Evolutionary conservation across 2,888 invertebrate species (phyloP).

Genomic region (Spisula solida): DNA sequence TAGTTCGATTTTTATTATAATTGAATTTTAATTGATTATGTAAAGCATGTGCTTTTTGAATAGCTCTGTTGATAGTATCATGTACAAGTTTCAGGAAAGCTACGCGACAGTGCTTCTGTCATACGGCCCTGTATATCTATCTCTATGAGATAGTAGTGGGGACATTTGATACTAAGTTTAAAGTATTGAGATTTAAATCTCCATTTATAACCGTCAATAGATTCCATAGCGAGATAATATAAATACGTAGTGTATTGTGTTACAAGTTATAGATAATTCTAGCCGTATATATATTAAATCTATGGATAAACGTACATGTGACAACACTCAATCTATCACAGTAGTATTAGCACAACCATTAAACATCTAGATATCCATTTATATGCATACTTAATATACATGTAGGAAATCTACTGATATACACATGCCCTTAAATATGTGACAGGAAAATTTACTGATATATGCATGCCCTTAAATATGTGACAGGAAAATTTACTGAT

Average conservation of each 20-base stretch:
- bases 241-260: not conserved
- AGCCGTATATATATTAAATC: not conserved
- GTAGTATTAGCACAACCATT: no score
- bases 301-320: not conserved
- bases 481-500: no score
- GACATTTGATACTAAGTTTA: slow-evolving; percentile 8
- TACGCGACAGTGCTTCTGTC: not conserved
- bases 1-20: not conserved
- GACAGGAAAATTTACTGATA: no score
- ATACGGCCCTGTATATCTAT: not conserved
- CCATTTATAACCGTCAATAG: not conserved
- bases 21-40: not conserved
- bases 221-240: not conserved
- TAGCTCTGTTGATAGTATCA: no score
- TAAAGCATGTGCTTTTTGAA: no score
- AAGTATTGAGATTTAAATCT: slow-evolving; percentile 6
- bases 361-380: no score
- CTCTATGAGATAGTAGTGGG: not conserved
- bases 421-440: no score
- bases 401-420: no score
- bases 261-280: not conserved
- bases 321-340: no score
- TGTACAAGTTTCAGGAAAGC: not conserved
- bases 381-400: no score
- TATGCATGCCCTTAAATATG: no score